Base-by-base conservation (phyloP, 92 coral and sea anemone species). In the Ricordea florida region DNA sequence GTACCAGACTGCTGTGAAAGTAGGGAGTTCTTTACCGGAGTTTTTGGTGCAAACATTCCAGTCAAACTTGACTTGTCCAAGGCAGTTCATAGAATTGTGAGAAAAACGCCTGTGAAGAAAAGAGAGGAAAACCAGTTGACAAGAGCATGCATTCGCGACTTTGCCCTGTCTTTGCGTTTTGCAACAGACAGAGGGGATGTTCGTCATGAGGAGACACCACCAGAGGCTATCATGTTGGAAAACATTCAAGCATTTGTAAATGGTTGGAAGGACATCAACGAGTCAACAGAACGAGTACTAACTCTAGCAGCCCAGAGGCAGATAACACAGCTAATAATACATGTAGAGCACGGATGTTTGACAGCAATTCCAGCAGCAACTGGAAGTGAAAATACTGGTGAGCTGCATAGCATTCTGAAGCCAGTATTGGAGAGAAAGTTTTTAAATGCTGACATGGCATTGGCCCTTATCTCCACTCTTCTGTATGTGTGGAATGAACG, bases 401-500 rank as follows among this genome's bases (percentile, higher is more conserved):
- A 74, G 26, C 65, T 87, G 55, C 77, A 80, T 28, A 65, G 44
- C 53, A 70, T 72, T 48, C 63, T 87, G 10, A 60, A 74, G 57
- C 88, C 92, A 10, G 88, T 81, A 16, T 70, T 87, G 31, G 66
- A 81, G 29, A 81, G 79, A 29, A 80, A 84, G 20, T 87, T 81
- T 46, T 56, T 87, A 70, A 87, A 69, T 81, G 80, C 76, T 2
- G 88, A 87, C 63, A 44, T 87, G 47, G 72, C 92, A 13, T 21
- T 87, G 47, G 88, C 92, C 16, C 69, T 78, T 35, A 51, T 87
- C 27, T 81, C 92, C 11, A 69, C 81, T 1, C 79, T 87, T 11
- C 53, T 87, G 27, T 87, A 87, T 23, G 66, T 71, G 36, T 87
- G 92, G 92, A 87, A 87, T 69, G 92, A 87, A 40, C 57, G 80